A percentile compares a stretch with the other conserved stretches of the same genome.
Evolutionary conservation across 2,797 vertebrate genomes (phyloP).

Genomic region (Triplophysa yarkandensis): DNA sequence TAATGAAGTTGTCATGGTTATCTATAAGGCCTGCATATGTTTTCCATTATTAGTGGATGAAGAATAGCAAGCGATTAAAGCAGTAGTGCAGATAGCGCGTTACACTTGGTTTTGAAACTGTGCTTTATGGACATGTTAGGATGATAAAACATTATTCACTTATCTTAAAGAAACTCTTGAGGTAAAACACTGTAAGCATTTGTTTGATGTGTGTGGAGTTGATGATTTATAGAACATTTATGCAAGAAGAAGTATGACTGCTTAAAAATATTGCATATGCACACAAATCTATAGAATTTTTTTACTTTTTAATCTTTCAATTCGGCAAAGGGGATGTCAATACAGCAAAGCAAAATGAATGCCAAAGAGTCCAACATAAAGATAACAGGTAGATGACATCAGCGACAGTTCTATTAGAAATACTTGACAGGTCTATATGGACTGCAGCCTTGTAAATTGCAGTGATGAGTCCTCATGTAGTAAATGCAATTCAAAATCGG

Average conservation of each 20-base stretch:
- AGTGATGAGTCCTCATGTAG: constrained; percentile 12
- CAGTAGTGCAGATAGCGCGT: not conserved
- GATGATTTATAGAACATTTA: not conserved
- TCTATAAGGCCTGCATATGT: constrained; percentile 23
- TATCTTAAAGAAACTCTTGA: not conserved
- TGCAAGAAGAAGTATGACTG: not conserved
- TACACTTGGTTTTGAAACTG: constrained; percentile 15
- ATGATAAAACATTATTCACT: constrained; percentile 11
- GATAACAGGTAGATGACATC: constrained; percentile 7
- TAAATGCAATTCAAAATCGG: constrained; percentile 17
- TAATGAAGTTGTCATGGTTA: constrained; percentile 8
- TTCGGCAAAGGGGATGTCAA: too few relatives aligned
- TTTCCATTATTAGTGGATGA: constrained; percentile 9
- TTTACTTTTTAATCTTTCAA: too few relatives aligned
- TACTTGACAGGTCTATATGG: too few relatives aligned
- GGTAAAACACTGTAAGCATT: not conserved
- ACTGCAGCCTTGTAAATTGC: constrained; percentile 21
- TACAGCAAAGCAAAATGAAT: not conserved
- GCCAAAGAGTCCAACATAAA: not conserved
- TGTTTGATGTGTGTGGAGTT: not conserved
- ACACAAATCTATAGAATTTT: too few relatives aligned
- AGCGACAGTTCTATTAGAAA: constrained; percentile 9
- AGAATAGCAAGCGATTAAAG: constrained; percentile 7
- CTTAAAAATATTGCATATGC: too few relatives aligned
- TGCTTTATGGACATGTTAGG: not conserved